These are phyloP conservation scores for Pitangus sulphuratus DNA, from an alignment of 2,797 vertebrate species.

Conservation along the genomic window DNA sequence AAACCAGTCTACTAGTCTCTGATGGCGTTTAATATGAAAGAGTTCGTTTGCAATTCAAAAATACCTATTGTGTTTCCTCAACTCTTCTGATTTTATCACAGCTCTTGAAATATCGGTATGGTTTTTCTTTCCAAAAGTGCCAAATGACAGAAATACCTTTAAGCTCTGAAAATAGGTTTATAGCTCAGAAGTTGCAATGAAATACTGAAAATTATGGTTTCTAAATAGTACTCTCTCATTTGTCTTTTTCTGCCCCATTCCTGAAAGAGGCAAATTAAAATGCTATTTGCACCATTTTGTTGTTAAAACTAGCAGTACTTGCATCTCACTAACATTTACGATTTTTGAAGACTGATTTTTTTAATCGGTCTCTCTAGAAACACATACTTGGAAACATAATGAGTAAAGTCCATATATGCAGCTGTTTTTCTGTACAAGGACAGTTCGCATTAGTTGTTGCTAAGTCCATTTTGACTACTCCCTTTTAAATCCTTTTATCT, in stretches of 20 bases:
- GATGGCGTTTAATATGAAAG: constrained; percentile 50
- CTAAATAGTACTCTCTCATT: neutral
- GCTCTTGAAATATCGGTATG: neutral
- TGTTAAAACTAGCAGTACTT: neutral
- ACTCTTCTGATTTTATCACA: constrained; percentile 3
- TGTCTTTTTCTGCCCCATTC: neutral
- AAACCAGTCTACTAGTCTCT: constrained; percentile 29
- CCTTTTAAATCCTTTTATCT: constrained; percentile 35
- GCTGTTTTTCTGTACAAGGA: neutral
- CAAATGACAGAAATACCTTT: neutral
- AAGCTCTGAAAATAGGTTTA: neutral
- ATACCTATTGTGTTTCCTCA: neutral
- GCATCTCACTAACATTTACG: neutral
- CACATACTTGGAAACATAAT: neutral
- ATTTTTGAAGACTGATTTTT: neutral
- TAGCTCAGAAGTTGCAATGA: neutral
- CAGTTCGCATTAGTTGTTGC: neutral
- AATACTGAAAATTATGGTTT: neutral
- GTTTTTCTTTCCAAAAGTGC: neutral
- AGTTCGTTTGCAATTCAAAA: constrained; percentile 52
- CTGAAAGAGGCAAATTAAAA: neutral
- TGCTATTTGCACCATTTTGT: neutral
- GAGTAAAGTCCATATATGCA: neutral
- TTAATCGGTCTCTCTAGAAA: neutral
- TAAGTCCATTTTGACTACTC: neutral